A percentile compares a stretch with the other conserved stretches of the same genome.
Conservation (phyloP, 2,113 vertebrate species). For the Brachyhypopomus gauderio region DNA sequence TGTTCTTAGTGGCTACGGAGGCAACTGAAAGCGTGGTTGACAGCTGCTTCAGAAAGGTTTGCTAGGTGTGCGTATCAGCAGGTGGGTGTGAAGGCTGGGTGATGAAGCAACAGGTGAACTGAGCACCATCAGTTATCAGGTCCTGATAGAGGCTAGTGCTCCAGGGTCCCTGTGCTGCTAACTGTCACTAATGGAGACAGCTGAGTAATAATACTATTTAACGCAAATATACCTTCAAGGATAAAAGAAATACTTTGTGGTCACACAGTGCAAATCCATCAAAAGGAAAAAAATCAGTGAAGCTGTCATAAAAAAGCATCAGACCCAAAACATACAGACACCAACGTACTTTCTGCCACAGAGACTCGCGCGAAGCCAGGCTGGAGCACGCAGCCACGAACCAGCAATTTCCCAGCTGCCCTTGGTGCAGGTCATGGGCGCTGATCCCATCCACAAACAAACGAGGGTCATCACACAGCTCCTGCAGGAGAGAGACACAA, state of each 20-base stretch:
- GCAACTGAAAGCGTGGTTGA: too few relatives aligned
- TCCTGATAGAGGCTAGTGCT: too few relatives aligned
- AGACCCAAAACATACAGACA: neutral
- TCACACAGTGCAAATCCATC: neutral
- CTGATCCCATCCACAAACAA: constrained; percentile 75
- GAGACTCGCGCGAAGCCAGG: constrained; percentile 67
- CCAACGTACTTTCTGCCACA: constrained; percentile 73
- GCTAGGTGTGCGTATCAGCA: too few relatives aligned
- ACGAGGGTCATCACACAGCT: constrained; percentile 67
- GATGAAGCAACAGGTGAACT: too few relatives aligned
- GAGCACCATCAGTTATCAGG: too few relatives aligned
- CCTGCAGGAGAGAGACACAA: constrained; percentile 57
- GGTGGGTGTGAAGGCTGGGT: too few relatives aligned
- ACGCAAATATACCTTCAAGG: neutral
- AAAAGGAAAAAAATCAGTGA: neutral
- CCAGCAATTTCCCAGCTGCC: constrained; percentile 77
- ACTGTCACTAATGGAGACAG: too few relatives aligned
- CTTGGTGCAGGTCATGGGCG: constrained; percentile 74
- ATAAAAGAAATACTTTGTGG: neutral
- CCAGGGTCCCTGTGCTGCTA: too few relatives aligned
- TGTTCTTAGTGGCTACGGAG: too few relatives aligned
- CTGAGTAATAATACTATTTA: too few relatives aligned
- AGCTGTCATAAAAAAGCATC: neutral
- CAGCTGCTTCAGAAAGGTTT: too few relatives aligned
- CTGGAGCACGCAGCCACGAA: constrained; percentile 75